A percentile compares a stretch with the other conserved stretches of the same genome.
These are phyloP conservation scores for Drosophila seclusa DNA, from an alignment of 2,888 invertebrate species.

Conservation along the genomic window DNA sequence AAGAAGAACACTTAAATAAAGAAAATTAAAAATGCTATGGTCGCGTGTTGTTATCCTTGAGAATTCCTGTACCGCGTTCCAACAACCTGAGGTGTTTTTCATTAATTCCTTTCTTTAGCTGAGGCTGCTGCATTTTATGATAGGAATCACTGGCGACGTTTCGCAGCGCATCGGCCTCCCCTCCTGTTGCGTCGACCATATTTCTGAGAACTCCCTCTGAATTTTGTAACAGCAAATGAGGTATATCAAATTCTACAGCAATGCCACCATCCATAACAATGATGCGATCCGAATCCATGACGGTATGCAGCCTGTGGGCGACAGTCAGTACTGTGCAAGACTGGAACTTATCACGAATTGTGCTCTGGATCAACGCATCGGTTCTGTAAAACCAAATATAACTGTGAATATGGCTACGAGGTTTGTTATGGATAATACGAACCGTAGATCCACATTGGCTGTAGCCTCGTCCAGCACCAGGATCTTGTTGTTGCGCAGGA, in stretches of 20 bases:
- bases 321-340: conserved; percentile 95
- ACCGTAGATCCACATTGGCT: conserved; percentile 88
- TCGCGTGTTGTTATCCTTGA: conserved; percentile 33
- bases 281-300: conserved; percentile 95
- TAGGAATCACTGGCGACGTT: conserved; percentile 84
- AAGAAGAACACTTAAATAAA: not conserved
- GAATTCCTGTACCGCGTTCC: conserved; percentile 41
- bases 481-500: conserved; percentile 87
- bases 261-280: conserved; percentile 93
- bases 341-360: conserved; percentile 91
- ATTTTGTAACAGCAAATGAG: conserved; percentile 87
- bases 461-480: conserved; percentile 89
- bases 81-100: conserved; percentile 33
- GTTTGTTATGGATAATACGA: conserved; percentile 30
- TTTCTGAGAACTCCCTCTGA: conserved; percentile 87
- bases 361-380: conserved; percentile 92
- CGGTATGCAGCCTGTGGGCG: conserved; percentile 95
- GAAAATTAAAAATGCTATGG: not conserved
- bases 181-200: conserved; percentile 89
- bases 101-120: not conserved
- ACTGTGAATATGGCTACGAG: no score
- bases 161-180: conserved; percentile 83
- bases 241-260: conserved; percentile 90
- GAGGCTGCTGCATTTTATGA: conserved; percentile 28
- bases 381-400: conserved; percentile 85